Base-by-base conservation (phyloP, 2,797 vertebrate species). In the Sebastes cheni region DNA sequence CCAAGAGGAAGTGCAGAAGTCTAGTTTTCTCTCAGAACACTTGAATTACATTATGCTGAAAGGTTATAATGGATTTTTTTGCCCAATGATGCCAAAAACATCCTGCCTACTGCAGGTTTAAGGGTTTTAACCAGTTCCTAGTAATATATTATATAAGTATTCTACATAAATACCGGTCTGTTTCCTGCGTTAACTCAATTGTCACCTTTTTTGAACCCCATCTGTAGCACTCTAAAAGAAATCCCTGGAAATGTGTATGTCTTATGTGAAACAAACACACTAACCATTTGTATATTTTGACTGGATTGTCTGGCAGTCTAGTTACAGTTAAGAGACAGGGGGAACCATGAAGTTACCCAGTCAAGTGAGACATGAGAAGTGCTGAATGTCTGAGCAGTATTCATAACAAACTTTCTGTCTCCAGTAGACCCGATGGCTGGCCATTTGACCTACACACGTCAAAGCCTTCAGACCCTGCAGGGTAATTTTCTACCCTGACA, bases 391-490 rank as follows among this genome's bases (percentile, higher is more conserved):
- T 79, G 66, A 50, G 68, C 34, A 67, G 72, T 84, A 72, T 82
- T 84, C 87, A 89, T 80, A 92, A 89, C 80, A 89, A 90, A 90
- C 86, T 46, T 68, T 30, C 7, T 86, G 83, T 75, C 88, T 88
- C 61, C 68, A 67, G 86, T 0, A 66, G 75, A 84, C 82, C 81
- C 4, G 8, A 59, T 73, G 82, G 77, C 65, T 84, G 78, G 52
- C 42, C 85, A 90, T 92, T 88, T 93, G 93, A 94, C 91, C 91
- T 73, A 39, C 77, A 81, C 88, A 88, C 89, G 90, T 92, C 91
- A 92, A 74, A 91, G 84, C 67, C 83, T 85, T 81, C 74, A 86
- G 81, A 82, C 39, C 78, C 74, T 62, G 55, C 36, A 42, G 76
- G 88, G 84, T 81, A 55, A 22, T 79, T 79, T 91, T 91, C 87